Conservation (phyloP, 2,888 invertebrate genomes). For the Diploptera punctata region DNA sequence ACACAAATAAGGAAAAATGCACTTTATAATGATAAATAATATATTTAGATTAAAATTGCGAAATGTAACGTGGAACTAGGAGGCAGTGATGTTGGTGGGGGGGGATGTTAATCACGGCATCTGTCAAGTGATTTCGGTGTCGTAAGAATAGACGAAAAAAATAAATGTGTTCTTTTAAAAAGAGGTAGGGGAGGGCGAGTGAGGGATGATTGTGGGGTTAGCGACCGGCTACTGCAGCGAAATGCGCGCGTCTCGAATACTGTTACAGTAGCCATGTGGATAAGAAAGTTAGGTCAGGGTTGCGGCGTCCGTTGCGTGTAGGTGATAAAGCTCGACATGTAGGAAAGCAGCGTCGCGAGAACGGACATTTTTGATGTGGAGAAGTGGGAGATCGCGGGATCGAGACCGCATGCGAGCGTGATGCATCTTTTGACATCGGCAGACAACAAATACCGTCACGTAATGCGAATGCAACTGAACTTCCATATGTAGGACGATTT, state of each 20-base stretch:
- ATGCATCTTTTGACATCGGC: too few species aligned
- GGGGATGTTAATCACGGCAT: neutral
- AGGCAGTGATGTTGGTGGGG: neutral
- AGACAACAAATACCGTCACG: too few species aligned
- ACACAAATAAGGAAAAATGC: too few species aligned
- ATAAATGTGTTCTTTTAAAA: too few species aligned
- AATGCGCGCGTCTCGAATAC: constrained; percentile 28
- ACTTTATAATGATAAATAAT: too few species aligned
- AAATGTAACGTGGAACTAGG: too few species aligned
- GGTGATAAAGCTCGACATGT: neutral
- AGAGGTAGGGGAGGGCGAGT: constrained; percentile 24
- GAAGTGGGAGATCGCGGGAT: neutral
- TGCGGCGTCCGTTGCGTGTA: neutral
- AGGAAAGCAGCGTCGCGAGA: neutral
- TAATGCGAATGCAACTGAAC: too few species aligned
- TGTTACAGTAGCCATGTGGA: constrained; percentile 20
- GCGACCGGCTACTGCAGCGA: constrained; percentile 34
- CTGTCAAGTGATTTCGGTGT: neutral
- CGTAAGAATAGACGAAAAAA: too few species aligned
- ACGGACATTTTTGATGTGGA: constrained; percentile 24
- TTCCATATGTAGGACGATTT: too few species aligned
- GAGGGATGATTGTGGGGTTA: constrained; percentile 35
- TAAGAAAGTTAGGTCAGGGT: constrained; percentile 1
- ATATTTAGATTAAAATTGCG: too few species aligned
- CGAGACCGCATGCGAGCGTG: too few species aligned